phyloP scores from a whole-genome alignment of 2,797 vertebrate genomes.

The Peromyscus aztecus region DNA sequence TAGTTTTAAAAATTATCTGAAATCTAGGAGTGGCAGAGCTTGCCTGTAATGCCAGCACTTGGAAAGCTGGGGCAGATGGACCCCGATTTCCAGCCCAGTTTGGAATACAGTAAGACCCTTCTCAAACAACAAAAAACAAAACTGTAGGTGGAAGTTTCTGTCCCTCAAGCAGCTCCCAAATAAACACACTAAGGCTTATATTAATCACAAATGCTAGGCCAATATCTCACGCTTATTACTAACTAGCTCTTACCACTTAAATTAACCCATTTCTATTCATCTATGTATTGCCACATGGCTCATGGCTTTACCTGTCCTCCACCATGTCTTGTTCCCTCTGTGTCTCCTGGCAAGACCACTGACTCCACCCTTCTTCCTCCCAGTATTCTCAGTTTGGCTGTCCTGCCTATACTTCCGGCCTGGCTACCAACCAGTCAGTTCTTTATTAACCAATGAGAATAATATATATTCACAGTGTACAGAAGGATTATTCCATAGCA shows the following conservation, averaged over 20 bases:
- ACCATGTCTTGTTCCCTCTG: not conserved
- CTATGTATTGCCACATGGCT: not conserved
- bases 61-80: not conserved
- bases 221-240: not conserved
- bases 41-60: not conserved
- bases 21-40: not conserved
- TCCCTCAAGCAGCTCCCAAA: not conserved
- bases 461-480: not conserved
- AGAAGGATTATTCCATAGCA: not conserved
- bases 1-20: not conserved
- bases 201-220: not conserved
- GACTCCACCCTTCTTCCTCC: not conserved
- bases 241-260: not conserved
- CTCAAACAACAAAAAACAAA: not conserved
- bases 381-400: not conserved
- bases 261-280: not conserved
- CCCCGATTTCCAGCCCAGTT: not conserved
- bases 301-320: not conserved
- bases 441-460: not conserved
- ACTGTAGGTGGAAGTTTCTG: not conserved
- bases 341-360: not conserved
- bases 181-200: not conserved
- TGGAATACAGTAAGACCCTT: not conserved
- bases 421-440: not conserved
- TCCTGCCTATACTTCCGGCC: not conserved